Percentiles rank a stretch among this genome's conserved stretches.
Conservation (phyloP, 2,113 vertebrate species). For the Papio anubis region DNA sequence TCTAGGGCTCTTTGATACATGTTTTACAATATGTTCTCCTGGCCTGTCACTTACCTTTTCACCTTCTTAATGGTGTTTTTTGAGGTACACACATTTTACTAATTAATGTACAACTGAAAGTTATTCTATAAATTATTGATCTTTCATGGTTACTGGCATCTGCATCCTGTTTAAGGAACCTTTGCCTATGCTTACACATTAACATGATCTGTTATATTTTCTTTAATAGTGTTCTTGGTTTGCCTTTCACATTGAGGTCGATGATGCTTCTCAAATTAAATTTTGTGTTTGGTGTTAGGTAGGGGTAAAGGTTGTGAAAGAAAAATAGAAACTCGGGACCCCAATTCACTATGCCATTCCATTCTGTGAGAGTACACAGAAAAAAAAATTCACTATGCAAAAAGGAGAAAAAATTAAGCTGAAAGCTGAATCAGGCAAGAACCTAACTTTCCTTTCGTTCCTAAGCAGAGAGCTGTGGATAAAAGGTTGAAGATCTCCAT, state of each 20-base stretch:
- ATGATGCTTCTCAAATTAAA: background rate
- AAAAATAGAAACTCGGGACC: too few species aligned
- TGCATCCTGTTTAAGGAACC: background rate
- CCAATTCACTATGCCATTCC: too few species aligned
- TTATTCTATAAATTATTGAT: background rate
- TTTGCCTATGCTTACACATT: background rate
- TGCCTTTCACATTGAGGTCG: background rate
- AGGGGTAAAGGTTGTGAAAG: background rate
- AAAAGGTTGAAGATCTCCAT: too few species aligned
- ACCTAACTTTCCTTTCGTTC: too few species aligned
- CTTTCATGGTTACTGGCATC: background rate
- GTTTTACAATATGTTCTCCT: too few species aligned
- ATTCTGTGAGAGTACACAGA: too few species aligned
- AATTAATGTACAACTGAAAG: background rate
- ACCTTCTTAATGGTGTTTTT: background rate
- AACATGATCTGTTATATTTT: background rate
- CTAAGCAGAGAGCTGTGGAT: too few species aligned
- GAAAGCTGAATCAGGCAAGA: too few species aligned
- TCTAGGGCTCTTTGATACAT: too few species aligned
- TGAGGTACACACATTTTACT: background rate
- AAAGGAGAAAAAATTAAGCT: too few species aligned
- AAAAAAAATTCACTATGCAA: too few species aligned
- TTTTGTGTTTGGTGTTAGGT: background rate
- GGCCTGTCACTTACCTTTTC: too few species aligned
- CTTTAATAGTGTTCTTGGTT: background rate